Conservation (phyloP, 2,113 vertebrate genomes). For the Oreocharis arfaki region DNA sequence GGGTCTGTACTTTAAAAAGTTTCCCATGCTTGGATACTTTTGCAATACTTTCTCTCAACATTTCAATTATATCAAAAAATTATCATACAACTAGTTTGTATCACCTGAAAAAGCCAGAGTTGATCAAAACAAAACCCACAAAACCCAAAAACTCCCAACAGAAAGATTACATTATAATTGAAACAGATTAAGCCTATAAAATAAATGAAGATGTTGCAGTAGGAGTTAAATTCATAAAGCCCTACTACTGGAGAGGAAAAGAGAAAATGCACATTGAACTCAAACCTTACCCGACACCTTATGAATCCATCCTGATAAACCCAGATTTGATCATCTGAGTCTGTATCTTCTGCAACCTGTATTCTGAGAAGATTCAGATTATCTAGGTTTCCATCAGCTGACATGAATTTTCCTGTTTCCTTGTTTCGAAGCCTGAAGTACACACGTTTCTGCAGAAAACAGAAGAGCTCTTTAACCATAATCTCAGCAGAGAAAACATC, state of each 20-base stretch:
- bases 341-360: slow-evolving; percentile 82
- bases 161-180: neutral
- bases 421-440: slow-evolving; percentile 87
- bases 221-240: neutral
- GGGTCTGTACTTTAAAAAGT: neutral
- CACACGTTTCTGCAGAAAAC: slow-evolving; percentile 77
- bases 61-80: neutral
- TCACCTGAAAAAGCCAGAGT: neutral
- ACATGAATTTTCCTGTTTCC: slow-evolving; percentile 81
- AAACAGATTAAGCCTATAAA: neutral
- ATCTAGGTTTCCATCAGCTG: slow-evolving; percentile 84
- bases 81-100: neutral
- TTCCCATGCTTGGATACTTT: neutral
- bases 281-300: slow-evolving; percentile 81
- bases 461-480: neutral
- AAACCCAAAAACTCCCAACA: neutral
- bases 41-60: neutral
- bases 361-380: slow-evolving; percentile 90
- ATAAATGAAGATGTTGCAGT: neutral
- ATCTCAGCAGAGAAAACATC: neutral
- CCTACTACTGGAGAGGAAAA: neutral
- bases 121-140: neutral
- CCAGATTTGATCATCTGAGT: slow-evolving; percentile 88
- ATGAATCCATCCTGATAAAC: slow-evolving; percentile 86
- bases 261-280: neutral